Conservation (phyloP, 2,113 vertebrate species). For the Hippocampus barbouri region DNA sequence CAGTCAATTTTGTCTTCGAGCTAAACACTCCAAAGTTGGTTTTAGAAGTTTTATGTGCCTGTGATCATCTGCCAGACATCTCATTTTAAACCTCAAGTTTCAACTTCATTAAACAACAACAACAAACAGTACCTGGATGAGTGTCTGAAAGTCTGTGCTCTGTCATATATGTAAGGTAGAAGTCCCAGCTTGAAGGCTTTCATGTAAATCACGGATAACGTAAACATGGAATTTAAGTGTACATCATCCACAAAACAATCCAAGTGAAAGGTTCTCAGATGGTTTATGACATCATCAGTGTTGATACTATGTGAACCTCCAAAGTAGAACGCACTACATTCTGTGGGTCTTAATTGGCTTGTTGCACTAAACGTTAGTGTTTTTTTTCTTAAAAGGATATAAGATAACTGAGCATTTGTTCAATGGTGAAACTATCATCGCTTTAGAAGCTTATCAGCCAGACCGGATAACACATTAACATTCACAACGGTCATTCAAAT, state of each 20-base stretch:
- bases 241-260: not conserved
- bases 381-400: too few relatives aligned
- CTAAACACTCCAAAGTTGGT: slow-evolving; percentile 21
- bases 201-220: not conserved
- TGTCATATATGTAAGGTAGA: not conserved
- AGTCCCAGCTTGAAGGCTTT: slow-evolving; percentile 4
- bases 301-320: not conserved
- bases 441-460: too few relatives aligned
- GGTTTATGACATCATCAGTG: not conserved
- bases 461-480: too few relatives aligned
- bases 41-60: slow-evolving; percentile 14
- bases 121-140: slow-evolving; percentile 39
- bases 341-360: not conserved
- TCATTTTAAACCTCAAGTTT: slow-evolving; percentile 38
- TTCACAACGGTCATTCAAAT: too few relatives aligned
- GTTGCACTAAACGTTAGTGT: too few relatives aligned
- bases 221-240: not conserved
- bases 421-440: too few relatives aligned
- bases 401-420: too few relatives aligned
- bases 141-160: slow-evolving; percentile 17
- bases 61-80: slow-evolving; percentile 25
- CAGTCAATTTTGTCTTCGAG: not conserved
- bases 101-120: slow-evolving; percentile 55
- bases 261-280: not conserved
- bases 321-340: not conserved